Base-by-base conservation (phyloP, 2,888 invertebrate species). In the Lithodes maja region DNA sequence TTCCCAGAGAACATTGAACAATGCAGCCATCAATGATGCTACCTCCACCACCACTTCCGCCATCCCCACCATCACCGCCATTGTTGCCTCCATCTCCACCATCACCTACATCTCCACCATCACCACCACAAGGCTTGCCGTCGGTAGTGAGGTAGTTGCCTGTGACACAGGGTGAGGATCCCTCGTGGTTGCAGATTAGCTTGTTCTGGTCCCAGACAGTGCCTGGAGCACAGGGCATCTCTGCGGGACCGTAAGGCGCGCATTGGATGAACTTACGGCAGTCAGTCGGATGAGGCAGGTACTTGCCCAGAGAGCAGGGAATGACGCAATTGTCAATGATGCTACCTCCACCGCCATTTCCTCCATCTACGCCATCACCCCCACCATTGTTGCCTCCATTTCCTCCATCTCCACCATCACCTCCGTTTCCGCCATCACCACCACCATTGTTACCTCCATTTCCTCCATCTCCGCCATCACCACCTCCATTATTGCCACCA, bases 261-360 rank as follows among this genome's bases (percentile, higher is more conserved):
- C 86, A 86, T 54, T 86, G 86, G 80, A 86, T 86, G 86, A 80
- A 86, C 80, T 86, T 85, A 33, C 71, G 61, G 84, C 92, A 92
- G 85, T 90, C 91, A 50, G 79, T 84, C 1, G 83, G 90, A 83
- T 90, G 90, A 5, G 92, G 77, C 50, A 89, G 90, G 83, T 87
- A 87, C 52, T 77, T 54, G 53, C 87, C 87, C n/a, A 79, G 52
- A 12, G 49, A 15, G 69, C 87, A 87, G 69, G 83, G n/a, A 33
- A 86, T 80, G 86, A 86, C 80, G 15, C 86, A 79, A n/a, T 80
- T 80, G 33, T 80, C 86, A 33, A 79, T 80, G 61, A 52, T 77
- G 9, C 55, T 52, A n/a, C 75, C 83, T 9, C 83, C 83, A 9
- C 55, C 55, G 1, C 55, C 54, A 5, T 75, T 68, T 7, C 53